Base-by-base conservation (phyloP, 2,888 invertebrate species). In the Gasteruption jaculator region DNA sequence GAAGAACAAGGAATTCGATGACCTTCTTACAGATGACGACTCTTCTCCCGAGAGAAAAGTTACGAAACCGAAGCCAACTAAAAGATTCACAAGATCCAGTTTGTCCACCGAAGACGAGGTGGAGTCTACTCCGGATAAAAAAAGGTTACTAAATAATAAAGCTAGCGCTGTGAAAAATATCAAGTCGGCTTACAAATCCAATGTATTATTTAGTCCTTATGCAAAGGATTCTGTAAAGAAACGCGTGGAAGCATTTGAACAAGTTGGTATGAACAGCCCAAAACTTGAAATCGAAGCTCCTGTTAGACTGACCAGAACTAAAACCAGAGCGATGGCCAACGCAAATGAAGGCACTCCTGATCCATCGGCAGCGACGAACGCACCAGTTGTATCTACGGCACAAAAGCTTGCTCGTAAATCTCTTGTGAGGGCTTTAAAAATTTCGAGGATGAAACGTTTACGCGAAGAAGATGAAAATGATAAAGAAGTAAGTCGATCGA, bases 221-320 rank as follows among this genome's bases (percentile, higher is more conserved):
- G 71, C 74, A 5, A 76, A 77, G 45, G 80, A 79, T 49, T 68
- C 79, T 0, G 79, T 80, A 2, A 79, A 78, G 53, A 77, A 76
- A 33, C 76, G 77, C 49, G 79, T 80, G 0, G 77, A 79, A 45
- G 77, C 79, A 20, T 80, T 79, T 38, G 79, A 80, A 50, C 76
- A 78, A 48, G 63, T 75, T 50, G 75, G 74, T 1, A 45, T 56
- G 12, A 72, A 73, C 45, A 64, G 60, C 51, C 67, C 68, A 1
- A 58, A 58, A 10, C 49, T 55, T 8, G 46, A 46, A 2, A 29
- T 55, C 2, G 57, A 62, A n/a, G 43, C 45, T 7, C 59, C 60
- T 2, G 66, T 73, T 1, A 65, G 79, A 49, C 63, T 75, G 0
- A 80, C 79, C 0, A 65, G 79, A 42, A 79, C 77, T 0, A 79